phyloP scores from a whole-genome alignment of 2,113 vertebrate species.

The Petromus typicus region DNA sequence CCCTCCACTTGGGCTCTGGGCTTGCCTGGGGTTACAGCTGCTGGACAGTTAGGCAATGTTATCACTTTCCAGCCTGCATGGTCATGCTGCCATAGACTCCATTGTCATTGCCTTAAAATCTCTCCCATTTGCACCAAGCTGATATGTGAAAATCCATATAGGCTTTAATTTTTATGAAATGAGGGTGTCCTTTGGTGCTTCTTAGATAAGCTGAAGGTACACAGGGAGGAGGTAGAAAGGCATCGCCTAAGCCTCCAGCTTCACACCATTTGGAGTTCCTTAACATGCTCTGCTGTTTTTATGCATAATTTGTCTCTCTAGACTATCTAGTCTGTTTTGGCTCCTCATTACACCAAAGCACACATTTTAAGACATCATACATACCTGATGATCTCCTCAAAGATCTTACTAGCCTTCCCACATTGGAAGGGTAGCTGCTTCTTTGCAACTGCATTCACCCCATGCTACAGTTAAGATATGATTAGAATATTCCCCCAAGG shows the following conservation, averaged over 20 bases:
- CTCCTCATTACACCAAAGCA: background rate
- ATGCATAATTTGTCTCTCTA: background rate
- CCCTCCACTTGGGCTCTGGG: background rate
- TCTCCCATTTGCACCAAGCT: background rate
- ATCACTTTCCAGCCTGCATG: background rate
- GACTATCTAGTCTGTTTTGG: background rate
- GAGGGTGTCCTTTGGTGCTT: background rate
- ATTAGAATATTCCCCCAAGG: background rate
- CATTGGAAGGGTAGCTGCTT: background rate
- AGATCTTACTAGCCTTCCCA: background rate
- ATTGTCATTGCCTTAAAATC: background rate
- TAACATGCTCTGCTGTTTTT: background rate
- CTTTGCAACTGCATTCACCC: background rate
- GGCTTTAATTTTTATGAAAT: background rate
- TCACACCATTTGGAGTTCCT: background rate
- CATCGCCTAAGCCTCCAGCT: background rate
- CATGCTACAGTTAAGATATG: background rate
- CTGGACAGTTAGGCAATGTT: background rate
- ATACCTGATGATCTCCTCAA: background rate
- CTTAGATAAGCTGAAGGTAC: background rate
- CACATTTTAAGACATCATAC: background rate
- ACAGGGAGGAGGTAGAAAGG: background rate
- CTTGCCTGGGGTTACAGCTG: background rate
- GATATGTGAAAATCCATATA: background rate
- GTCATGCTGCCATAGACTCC: background rate